Percentiles rank a stretch among this genome's conserved stretches.
Conservation (phyloP, 2,113 vertebrate genomes). For the Clarias magur region DNA sequence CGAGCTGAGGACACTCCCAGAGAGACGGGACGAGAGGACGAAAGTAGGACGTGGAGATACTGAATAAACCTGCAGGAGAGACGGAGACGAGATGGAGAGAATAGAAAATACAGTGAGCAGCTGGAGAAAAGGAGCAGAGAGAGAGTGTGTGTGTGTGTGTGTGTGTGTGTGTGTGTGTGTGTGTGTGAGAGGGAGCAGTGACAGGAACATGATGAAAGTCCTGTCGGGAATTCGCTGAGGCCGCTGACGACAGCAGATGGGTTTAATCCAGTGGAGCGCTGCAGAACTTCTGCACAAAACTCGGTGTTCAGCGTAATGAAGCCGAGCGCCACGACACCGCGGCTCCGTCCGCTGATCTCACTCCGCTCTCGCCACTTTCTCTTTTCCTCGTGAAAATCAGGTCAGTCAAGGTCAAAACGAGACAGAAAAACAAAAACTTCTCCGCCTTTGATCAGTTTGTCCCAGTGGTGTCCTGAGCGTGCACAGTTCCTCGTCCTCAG, state of each 20-base stretch:
- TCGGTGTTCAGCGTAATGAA: slow-evolving; percentile 12
- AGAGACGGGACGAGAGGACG: not conserved
- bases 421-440: too few relatives aligned
- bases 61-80: slow-evolving; percentile 7
- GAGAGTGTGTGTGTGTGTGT: not conserved
- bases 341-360: not conserved
- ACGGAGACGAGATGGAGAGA: not conserved
- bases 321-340: not conserved
- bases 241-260: slow-evolving; percentile 1
- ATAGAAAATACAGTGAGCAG: not conserved
- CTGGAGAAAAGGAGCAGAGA: not conserved
- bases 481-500: not conserved
- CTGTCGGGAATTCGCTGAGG: slow-evolving; percentile 1
- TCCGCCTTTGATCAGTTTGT: not conserved
- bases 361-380: not conserved
- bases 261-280: slow-evolving; percentile 13
- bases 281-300: slow-evolving; percentile 2
- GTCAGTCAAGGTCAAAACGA: too few relatives aligned
- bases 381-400: too few relatives aligned
- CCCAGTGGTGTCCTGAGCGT: not conserved
- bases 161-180: not conserved
- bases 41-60: slow-evolving; percentile 13
- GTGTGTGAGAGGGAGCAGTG: not conserved
- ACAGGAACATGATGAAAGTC: slow-evolving; percentile 25
- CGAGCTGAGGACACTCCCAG: not conserved